A percentile compares a stretch with the other conserved stretches of the same genome.
phyloP scores from a whole-genome alignment of 2,797 vertebrate species.

The Enteromius radiatus region DNA sequence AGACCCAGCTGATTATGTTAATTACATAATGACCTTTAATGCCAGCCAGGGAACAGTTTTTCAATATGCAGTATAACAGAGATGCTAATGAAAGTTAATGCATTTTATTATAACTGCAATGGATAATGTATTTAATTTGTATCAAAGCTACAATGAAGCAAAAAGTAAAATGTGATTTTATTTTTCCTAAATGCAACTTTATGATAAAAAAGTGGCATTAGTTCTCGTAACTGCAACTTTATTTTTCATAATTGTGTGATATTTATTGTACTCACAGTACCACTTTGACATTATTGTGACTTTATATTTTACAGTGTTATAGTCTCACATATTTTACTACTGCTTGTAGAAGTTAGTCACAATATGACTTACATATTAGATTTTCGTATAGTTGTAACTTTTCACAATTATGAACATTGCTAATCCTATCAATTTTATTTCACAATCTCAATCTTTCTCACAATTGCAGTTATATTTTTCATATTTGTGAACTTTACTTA shows the following conservation, averaged over 20 bases:
- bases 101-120: not conserved
- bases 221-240: not conserved
- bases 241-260: not conserved
- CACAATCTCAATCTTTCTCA: not conserved
- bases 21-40: constrained; percentile 39
- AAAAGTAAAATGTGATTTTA: not conserved
- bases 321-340: not conserved
- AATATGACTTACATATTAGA: not conserved
- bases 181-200: not conserved
- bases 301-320: not conserved
- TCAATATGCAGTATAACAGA: not conserved
- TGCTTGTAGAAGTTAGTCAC: not conserved
- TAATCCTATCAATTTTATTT: not conserved
- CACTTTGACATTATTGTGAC: not conserved
- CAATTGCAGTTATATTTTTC: not conserved
- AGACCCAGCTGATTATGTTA: constrained; percentile 27
- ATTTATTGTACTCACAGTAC: not conserved
- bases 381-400: not conserved
- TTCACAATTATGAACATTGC: not conserved
- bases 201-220: no score
- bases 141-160: not conserved
- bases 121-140: constrained; percentile 4
- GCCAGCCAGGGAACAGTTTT: constrained; percentile 12
- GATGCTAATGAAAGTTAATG: constrained; percentile 28
- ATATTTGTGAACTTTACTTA: not conserved